Evolutionary conservation across 2,797 vertebrate genomes (phyloP).

Genomic region (Heteromormyrus szaboi): DNA sequence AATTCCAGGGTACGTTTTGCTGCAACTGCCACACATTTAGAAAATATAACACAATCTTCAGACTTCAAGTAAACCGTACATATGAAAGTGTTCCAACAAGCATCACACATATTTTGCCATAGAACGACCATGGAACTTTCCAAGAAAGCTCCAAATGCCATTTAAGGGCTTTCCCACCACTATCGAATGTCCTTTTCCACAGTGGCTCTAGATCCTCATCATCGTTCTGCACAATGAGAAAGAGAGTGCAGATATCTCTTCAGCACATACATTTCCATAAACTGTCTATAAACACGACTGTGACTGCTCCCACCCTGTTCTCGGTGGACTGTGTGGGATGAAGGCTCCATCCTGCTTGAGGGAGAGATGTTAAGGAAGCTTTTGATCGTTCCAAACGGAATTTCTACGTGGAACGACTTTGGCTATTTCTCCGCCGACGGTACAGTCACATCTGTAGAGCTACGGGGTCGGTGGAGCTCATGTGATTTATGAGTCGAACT

Average conservation of each 20-base stretch:
- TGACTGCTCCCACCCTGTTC: background rate
- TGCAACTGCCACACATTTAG: background rate
- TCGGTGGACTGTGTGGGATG: slow-evolving; percentile 17
- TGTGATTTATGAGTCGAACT: background rate
- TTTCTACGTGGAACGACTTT: background rate
- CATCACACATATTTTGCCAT: background rate
- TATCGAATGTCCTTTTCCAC: background rate
- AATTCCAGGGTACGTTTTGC: background rate
- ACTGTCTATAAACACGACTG: slow-evolving; percentile 16
- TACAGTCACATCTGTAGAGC: background rate
- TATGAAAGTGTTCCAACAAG: background rate
- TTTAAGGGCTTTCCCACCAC: background rate
- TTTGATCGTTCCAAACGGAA: background rate
- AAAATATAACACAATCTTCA: background rate
- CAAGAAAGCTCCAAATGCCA: background rate
- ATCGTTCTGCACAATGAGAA: background rate
- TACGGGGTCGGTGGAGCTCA: background rate
- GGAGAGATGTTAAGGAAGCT: slow-evolving; percentile 15
- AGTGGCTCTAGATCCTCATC: background rate
- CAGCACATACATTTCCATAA: background rate
- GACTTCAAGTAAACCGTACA: background rate
- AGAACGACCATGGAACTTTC: background rate
- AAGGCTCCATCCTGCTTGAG: background rate
- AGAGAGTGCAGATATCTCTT: background rate
- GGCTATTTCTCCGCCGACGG: background rate